A percentile compares a stretch with the other conserved stretches of the same genome.
Conservation (phyloP, 1,140 invertebrate species). For the Bombus consobrinus region DNA sequence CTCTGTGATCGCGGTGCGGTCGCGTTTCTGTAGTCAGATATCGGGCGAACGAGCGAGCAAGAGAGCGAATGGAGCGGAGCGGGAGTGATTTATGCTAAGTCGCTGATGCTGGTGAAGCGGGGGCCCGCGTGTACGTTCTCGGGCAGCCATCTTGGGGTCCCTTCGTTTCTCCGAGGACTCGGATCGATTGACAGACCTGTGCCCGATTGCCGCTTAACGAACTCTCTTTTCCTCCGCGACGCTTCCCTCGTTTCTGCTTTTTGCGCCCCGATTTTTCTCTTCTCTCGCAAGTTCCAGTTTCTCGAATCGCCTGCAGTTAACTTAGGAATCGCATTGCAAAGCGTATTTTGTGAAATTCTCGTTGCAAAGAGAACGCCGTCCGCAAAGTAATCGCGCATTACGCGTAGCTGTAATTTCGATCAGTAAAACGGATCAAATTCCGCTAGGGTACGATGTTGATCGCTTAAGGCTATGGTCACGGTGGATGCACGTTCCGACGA, state of each 20-base stretch:
- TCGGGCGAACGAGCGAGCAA: conserved; percentile 49
- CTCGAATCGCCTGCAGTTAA: neutral
- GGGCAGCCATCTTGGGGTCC: conserved; percentile 69
- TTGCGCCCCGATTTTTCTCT: neutral
- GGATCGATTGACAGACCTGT: conserved; percentile 68
- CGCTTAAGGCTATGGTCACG: no score
- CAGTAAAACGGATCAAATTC: no score
- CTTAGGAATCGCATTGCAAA: neutral
- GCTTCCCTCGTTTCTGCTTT: conserved; percentile 34
- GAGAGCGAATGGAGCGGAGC: conserved; percentile 56
- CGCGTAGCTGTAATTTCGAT: no score
- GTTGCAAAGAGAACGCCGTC: no score
- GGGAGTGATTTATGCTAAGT: conserved; percentile 73
- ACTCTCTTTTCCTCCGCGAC: conserved; percentile 55
- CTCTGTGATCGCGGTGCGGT: conserved; percentile 54
- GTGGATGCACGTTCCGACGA: no score
- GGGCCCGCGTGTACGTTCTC: conserved; percentile 67
- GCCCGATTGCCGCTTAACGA: conserved; percentile 66
- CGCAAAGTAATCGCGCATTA: no score
- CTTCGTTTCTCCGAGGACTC: conserved; percentile 64
- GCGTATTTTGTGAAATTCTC: neutral
- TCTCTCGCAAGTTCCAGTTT: neutral
- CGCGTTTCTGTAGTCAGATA: conserved; percentile 65
- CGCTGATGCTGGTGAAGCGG: conserved; percentile 68
- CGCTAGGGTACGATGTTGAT: no score